phyloP scores from a whole-genome alignment of 2,888 invertebrate genomes.

The Troglohyphantes excavatus region DNA sequence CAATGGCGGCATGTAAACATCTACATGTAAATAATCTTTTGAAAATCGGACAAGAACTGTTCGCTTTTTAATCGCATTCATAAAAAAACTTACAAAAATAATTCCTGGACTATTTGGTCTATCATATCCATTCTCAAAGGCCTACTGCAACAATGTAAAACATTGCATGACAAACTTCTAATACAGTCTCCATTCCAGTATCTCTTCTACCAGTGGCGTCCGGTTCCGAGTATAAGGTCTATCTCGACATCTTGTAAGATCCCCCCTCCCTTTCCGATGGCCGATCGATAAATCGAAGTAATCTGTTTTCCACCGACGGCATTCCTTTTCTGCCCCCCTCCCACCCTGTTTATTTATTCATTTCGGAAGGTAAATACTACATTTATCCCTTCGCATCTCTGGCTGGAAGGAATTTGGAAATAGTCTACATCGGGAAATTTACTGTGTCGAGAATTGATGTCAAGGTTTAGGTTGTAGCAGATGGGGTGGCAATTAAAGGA shows the following conservation, averaged over 20 bases:
- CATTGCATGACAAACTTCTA: constrained; percentile 2
- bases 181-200: background rate
- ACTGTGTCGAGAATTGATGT: background rate
- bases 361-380: constrained; percentile 62
- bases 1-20: too few species aligned
- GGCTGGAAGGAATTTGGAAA: background rate
- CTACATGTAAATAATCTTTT: too few species aligned
- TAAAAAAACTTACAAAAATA: too few species aligned
- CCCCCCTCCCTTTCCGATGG: background rate
- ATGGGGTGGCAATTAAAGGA: too few species aligned
- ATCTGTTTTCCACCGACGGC: constrained; percentile 46
- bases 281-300: constrained; percentile 69
- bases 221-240: background rate
- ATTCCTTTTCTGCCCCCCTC: constrained; percentile 45
- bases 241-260: constrained; percentile 49
- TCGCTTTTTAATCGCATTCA: too few species aligned
- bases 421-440: background rate
- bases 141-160: too few species aligned
- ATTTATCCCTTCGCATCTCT: constrained; percentile 38
- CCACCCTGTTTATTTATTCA: constrained; percentile 64
- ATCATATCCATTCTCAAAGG: too few species aligned
- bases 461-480: background rate
- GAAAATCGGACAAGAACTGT: too few species aligned
- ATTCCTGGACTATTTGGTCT: too few species aligned
- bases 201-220: background rate